Base-by-base conservation (phyloP, 2,888 invertebrate genomes). In the Coelopa pilipes region DNA sequence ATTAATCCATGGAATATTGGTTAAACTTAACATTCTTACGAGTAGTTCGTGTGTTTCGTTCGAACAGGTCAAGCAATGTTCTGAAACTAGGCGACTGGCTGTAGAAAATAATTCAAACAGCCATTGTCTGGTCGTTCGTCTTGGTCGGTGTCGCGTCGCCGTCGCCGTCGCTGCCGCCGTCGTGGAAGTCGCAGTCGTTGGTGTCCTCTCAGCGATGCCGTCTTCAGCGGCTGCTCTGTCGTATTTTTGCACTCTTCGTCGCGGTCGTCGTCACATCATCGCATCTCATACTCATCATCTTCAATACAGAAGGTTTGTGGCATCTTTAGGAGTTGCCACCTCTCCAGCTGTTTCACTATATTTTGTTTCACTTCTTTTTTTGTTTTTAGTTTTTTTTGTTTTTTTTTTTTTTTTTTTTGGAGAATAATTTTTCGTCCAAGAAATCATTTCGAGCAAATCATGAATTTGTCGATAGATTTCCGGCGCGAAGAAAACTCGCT, bases 61-160 rank as follows among this genome's bases (percentile, higher is more conserved):
- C 85, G 84, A 85, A 84, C 87, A 84, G 84, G 83, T 81, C 84
- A 84, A 83, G 82, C 81, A 78, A 81, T 83, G 78, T 81, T 84
- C 80, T 80, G 77, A 82, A 84, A 85, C 86, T 87, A 82, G 75
- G 74, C 73, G 75, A 78, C 75, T 75, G 70, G 75, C 73, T 76
- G 73, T 75, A 72, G 77, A 71, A 75, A 76, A 76, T 76, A 74
- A 75, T 77, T 78, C 75, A 76, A 76, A 70, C 77, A 78, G 75
- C 76, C 75, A 73, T 75, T 75, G 74, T 72, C 67, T 19, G 13
- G 47, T 5, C 66, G 12, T 10, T 70, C 47, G 62, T 70, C 47
- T 17, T 60, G 46, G 50, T 47, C 62, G 62, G 60, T 46, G 60
- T 57, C n/a, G n/a, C n/a, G 34, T 55, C 21, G 10, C 24, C n/a